Evolutionary conservation across 2,797 vertebrate genomes (phyloP).

Genomic region (Silurus aristotelis): DNA sequence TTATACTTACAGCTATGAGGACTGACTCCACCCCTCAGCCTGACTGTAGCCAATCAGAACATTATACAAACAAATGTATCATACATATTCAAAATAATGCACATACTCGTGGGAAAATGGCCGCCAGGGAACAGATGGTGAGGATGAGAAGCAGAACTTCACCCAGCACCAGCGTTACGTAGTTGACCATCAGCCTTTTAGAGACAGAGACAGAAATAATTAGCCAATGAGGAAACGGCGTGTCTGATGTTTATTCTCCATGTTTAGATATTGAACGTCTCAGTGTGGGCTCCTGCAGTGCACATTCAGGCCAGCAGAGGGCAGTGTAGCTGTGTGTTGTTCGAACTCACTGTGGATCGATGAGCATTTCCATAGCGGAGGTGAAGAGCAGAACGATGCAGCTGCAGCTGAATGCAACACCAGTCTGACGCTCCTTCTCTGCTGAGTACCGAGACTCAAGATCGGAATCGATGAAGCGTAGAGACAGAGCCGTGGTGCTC

Average conservation of each 20-base stretch:
- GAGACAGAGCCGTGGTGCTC: constrained; percentile 77
- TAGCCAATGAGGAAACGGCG: neutral
- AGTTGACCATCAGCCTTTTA: constrained; percentile 86
- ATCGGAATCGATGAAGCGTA: constrained; percentile 83
- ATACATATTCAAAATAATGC: neutral
- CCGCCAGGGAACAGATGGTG: constrained; percentile 86
- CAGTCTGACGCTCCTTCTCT: constrained; percentile 91
- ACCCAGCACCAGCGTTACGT: constrained; percentile 86
- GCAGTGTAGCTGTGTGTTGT: neutral
- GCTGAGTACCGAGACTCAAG: constrained; percentile 87
- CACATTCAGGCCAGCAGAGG: neutral
- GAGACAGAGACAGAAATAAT: neutral
- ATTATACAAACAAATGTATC: neutral
- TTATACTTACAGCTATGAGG: neutral
- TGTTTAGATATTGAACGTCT: neutral
- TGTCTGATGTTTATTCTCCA: neutral
- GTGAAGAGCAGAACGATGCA: constrained; percentile 86
- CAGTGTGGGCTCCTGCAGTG: neutral
- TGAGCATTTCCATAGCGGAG: constrained; percentile 83
- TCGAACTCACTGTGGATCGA: constrained; percentile 83
- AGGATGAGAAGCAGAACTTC: constrained; percentile 86
- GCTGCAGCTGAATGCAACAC: constrained; percentile 88
- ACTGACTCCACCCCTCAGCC: neutral
- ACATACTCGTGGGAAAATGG: constrained; percentile 86
- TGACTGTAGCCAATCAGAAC: neutral